A percentile compares a stretch with the other conserved stretches of the same genome.
Evolutionary conservation across 2,888 invertebrate genomes (phyloP).

Genomic region (Fragum sueziense): DNA sequence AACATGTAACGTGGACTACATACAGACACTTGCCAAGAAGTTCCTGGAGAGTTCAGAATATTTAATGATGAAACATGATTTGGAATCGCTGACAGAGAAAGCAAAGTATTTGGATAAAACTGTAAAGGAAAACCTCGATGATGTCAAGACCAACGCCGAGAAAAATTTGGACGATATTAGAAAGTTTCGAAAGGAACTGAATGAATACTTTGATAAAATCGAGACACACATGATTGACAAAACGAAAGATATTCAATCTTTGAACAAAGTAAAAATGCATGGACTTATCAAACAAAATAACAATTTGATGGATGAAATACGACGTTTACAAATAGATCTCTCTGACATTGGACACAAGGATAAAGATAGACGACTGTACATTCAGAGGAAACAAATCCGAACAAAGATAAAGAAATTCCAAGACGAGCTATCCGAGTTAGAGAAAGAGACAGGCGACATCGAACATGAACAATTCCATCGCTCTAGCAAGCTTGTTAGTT

Average conservation of each 20-base stretch:
- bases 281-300: background rate
- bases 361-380: background rate
- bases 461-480: background rate
- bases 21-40: background rate
- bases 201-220: background rate
- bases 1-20: slow-evolving; percentile 18
- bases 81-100: background rate
- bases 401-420: background rate
- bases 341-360: background rate
- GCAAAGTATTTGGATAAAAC: background rate
- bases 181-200: background rate
- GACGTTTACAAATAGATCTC: background rate
- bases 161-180: background rate
- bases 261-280: background rate
- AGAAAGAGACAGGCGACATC: background rate
- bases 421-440: background rate
- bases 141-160: background rate
- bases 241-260: background rate
- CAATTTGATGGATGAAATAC: background rate
- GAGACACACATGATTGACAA: background rate
- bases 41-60: background rate
- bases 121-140: background rate
- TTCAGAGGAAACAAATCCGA: background rate
- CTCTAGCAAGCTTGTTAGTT: background rate
- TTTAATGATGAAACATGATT: background rate